These are phyloP conservation scores for Orius insidiosus DNA, from an alignment of 1,140 invertebrate species.

Conservation along the genomic window DNA sequence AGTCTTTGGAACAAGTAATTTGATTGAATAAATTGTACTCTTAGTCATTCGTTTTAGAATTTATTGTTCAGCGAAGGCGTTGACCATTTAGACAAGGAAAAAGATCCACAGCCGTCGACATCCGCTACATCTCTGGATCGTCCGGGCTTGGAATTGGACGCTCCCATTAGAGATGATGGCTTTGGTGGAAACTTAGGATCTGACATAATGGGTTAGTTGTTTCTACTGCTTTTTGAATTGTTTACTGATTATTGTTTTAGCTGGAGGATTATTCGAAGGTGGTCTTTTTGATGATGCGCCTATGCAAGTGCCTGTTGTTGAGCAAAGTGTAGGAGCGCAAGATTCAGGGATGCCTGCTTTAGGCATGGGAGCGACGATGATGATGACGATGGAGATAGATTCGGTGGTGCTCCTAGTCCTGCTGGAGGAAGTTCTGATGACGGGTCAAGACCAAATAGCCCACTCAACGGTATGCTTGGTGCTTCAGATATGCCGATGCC, in stretches of 20 bases:
- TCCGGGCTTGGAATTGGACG: constrained; percentile 51
- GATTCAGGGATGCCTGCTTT: not conserved
- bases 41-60: constrained; percentile 34
- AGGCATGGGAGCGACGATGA: constrained; percentile 31
- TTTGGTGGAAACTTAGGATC: constrained; percentile 62
- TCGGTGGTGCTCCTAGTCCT: constrained; percentile 28
- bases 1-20: constrained; percentile 45
- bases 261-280: constrained; percentile 77
- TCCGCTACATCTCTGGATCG: constrained; percentile 28
- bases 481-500: constrained; percentile 7
- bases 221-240: no score
- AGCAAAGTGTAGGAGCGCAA: constrained; percentile 13
- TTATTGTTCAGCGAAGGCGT: constrained; percentile 52
- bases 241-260: no score
- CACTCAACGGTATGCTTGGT: constrained; percentile 2
- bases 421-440: constrained; percentile 21
- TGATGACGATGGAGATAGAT: constrained; percentile 40
- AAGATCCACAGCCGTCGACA: constrained; percentile 42
- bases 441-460: constrained; percentile 20
- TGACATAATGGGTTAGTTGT: constrained; percentile 48
- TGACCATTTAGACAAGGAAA: constrained; percentile 38
- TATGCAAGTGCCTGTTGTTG: constrained; percentile 38
- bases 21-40: constrained; percentile 10
- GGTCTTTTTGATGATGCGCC: constrained; percentile 78
- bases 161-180: constrained; percentile 74